phyloP scores from a whole-genome alignment of 2,888 invertebrate species.

The Yponomeuta evonymella region DNA sequence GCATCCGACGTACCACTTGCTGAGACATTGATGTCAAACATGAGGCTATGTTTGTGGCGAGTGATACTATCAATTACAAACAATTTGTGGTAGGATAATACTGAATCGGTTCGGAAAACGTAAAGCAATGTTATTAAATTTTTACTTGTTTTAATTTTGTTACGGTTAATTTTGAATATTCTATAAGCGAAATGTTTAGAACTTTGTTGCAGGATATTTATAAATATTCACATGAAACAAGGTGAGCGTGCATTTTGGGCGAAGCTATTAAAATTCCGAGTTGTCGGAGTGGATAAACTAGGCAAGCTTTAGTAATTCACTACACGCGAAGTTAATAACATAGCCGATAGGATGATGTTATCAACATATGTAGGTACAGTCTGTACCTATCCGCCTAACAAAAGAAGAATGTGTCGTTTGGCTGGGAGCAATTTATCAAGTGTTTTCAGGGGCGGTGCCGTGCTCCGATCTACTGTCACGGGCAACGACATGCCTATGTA shows the following conservation, averaged over 20 bases:
- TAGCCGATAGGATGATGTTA: background rate
- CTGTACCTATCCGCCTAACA: background rate
- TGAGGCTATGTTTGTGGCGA: background rate
- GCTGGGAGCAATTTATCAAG: conserved; percentile 46
- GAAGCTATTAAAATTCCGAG: background rate
- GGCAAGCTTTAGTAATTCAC: background rate
- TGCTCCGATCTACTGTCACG: background rate
- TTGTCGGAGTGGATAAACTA: background rate
- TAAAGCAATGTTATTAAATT: too few species aligned
- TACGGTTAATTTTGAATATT: too few species aligned
- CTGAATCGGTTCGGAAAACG: background rate
- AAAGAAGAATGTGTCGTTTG: conserved; percentile 20
- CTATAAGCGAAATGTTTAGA: background rate
- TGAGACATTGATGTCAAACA: background rate
- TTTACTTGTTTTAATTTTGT: too few species aligned
- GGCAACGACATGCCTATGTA: conserved; percentile 1
- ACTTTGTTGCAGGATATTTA: background rate
- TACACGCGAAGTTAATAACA: background rate
- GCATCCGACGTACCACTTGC: background rate
- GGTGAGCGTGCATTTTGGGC: background rate
- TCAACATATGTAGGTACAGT: conserved; percentile 29
- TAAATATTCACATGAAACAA: background rate
- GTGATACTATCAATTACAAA: background rate
- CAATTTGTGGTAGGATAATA: background rate
- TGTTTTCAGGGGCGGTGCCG: conserved; percentile 32